phyloP scores from a whole-genome alignment of 2,113 vertebrate genomes.

The Myiopsitta monachus region DNA sequence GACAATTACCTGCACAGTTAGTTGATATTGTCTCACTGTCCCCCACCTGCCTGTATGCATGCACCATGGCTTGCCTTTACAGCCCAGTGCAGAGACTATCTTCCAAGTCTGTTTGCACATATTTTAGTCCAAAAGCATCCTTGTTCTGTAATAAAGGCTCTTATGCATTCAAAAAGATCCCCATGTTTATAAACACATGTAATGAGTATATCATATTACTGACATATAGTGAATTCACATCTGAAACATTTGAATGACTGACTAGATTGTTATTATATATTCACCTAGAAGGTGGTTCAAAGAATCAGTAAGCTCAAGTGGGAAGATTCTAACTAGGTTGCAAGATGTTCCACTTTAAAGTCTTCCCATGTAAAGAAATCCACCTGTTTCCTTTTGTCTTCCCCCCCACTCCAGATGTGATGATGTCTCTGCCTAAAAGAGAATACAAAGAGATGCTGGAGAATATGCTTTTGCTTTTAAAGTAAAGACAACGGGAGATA shows the following conservation, averaged over 20 bases:
- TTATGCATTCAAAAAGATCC: neutral
- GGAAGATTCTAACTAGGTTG: neutral
- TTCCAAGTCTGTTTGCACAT: neutral
- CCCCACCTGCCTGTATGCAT: neutral
- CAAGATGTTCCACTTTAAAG: neutral
- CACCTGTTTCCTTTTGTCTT: neutral
- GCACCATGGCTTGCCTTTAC: neutral
- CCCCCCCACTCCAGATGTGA: neutral
- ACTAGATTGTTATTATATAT: neutral
- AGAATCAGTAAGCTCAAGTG: neutral
- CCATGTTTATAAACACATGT: neutral
- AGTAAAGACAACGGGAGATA: neutral
- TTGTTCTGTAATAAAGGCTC: neutral
- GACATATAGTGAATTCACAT: neutral
- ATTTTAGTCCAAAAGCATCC: neutral
- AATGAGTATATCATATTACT: neutral
- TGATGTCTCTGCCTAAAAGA: neutral
- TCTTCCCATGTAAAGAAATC: neutral
- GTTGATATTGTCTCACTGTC: neutral
- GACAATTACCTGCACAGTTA: neutral
- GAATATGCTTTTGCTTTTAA: neutral
- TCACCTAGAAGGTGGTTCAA: neutral
- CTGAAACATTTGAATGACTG: neutral
- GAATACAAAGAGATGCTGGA: neutral
- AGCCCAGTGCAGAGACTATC: neutral